phyloP scores from a whole-genome alignment of 1,140 invertebrate genomes.

The Akabosia matsudoensis region DNA sequence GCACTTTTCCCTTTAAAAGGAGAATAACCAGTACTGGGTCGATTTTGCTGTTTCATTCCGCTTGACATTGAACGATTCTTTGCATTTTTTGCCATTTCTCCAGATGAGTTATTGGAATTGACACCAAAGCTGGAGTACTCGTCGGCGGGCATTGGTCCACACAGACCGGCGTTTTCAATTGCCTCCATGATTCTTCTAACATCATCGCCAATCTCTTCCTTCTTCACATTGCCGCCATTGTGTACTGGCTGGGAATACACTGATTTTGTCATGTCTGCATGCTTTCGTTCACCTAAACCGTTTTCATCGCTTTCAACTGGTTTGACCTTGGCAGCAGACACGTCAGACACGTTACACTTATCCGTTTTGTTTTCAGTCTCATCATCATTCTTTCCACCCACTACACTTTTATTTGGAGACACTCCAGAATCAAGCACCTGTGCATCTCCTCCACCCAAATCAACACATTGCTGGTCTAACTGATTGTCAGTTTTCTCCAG shows the following conservation, averaged over 20 bases:
- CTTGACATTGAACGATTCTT: background rate
- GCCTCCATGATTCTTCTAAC: constrained; percentile 4
- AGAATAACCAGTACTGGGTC: background rate
- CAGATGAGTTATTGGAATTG: background rate
- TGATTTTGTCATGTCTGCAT: background rate
- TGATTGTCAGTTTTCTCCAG: no score
- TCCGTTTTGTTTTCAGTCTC: no score
- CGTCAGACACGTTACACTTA: no score
- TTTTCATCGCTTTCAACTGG: background rate
- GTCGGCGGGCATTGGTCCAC: constrained; percentile 12
- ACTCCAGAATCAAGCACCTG: background rate
- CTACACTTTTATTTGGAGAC: no score
- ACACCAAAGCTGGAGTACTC: background rate
- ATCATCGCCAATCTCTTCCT: constrained; percentile 11
- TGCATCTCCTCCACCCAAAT: background rate
- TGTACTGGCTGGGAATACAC: background rate
- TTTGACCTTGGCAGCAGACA: no score
- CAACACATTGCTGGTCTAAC: no score
- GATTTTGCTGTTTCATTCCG: background rate
- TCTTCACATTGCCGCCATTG: background rate
- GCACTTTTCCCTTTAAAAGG: background rate
- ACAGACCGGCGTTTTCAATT: constrained; percentile 8
- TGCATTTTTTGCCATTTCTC: background rate
- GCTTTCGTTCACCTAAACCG: background rate
- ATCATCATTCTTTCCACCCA: background rate